Percentiles rank a stretch among this genome's conserved stretches.
phyloP scores from a whole-genome alignment of 2,888 invertebrate genomes.

The Harmothoe impar region DNA sequence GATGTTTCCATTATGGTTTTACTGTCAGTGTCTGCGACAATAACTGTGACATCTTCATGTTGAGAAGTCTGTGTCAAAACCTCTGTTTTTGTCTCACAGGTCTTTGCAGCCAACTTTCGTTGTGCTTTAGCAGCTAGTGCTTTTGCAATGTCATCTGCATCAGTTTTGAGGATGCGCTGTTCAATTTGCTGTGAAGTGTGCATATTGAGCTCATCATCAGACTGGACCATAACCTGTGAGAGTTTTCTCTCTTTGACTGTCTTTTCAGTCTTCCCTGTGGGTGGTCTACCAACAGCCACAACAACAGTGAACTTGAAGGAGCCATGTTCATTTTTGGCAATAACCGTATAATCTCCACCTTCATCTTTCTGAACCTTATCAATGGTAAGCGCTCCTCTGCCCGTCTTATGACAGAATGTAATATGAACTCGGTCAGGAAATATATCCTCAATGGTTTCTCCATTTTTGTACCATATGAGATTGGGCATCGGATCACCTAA shows the following conservation, averaged over 20 bases:
- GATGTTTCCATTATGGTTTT: not conserved
- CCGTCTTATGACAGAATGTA: not conserved
- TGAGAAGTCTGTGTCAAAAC: not conserved
- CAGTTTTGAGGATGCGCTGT: not conserved
- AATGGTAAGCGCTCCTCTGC: not conserved
- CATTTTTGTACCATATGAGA: slow-evolving; percentile 79
- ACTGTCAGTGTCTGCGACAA: not conserved
- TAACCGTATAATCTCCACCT: slow-evolving; percentile 54
- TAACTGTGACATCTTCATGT: not conserved
- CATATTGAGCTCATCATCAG: slow-evolving; percentile 64
- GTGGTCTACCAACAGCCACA: slow-evolving; percentile 60
- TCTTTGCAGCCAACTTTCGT: not conserved
- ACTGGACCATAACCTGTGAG: not conserved
- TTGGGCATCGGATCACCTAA: slow-evolving; percentile 68
- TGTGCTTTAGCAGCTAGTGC: not conserved
- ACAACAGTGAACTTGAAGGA: slow-evolving; percentile 31
- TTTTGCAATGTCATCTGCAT: not conserved
- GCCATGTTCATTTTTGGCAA: slow-evolving; percentile 29
- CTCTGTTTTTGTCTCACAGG: not conserved
- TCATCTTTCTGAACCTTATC: not conserved
- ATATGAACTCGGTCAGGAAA: not conserved
- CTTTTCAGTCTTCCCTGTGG: not conserved
- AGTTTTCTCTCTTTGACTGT: not conserved
- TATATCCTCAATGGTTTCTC: slow-evolving; percentile 66
- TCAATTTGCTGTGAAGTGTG: slow-evolving; percentile 64